phyloP scores from a whole-genome alignment of 2,797 vertebrate species.

The Chromobotia macracanthus region DNA sequence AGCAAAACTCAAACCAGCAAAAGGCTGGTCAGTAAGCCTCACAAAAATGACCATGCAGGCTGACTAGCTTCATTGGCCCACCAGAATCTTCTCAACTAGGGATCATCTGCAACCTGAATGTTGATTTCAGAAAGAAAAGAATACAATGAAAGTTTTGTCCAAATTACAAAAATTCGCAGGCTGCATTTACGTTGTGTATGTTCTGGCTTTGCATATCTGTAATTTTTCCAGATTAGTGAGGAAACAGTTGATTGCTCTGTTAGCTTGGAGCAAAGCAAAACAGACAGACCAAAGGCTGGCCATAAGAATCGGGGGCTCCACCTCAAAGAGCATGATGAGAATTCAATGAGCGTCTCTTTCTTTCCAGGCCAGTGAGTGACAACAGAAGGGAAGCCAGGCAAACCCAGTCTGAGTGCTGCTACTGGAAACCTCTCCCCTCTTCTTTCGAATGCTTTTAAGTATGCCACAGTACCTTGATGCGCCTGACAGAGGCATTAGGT shows the following conservation, averaged over 20 bases:
- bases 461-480: slow-evolving; percentile 43
- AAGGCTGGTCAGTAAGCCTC: too few relatives aligned
- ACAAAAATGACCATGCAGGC: too few relatives aligned
- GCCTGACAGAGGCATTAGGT: slow-evolving; percentile 49
- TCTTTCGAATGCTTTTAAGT: slow-evolving; percentile 44
- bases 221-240: background rate
- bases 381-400: slow-evolving; percentile 62
- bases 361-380: slow-evolving; percentile 63
- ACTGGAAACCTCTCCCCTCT: slow-evolving; percentile 49
- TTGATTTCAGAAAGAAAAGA: too few relatives aligned
- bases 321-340: slow-evolving; percentile 49
- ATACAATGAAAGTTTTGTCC: background rate
- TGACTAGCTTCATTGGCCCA: too few relatives aligned
- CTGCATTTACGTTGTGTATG: background rate
- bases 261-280: background rate
- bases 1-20: too few relatives aligned
- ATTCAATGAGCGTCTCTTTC: slow-evolving; percentile 37
- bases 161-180: background rate
- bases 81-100: too few relatives aligned
- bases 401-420: slow-evolving; percentile 53
- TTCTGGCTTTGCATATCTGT: background rate
- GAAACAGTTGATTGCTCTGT: background rate
- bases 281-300: background rate
- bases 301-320: slow-evolving; percentile 23
- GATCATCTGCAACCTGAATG: too few relatives aligned